A percentile compares a stretch with the other conserved stretches of the same genome.
Evolutionary conservation across 2,797 vertebrate genomes (phyloP).

Genomic region (Rachycentron canadum): DNA sequence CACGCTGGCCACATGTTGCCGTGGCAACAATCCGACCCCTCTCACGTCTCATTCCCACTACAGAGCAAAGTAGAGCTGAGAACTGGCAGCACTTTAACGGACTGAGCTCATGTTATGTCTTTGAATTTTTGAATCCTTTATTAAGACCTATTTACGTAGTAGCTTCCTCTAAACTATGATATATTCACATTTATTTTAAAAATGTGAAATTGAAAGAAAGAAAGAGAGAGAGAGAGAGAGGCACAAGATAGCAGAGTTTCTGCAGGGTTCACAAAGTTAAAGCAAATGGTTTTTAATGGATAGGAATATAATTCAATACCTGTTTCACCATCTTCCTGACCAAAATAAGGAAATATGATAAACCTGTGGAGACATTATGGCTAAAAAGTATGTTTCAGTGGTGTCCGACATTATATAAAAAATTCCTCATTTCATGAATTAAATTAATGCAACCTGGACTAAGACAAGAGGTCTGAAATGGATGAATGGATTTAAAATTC

Average conservation of each 20-base stretch:
- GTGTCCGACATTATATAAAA: background rate
- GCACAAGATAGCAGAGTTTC: background rate
- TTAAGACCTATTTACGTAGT: background rate
- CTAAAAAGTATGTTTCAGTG: too few species aligned
- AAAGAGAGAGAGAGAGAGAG: background rate
- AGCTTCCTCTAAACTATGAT: slow-evolving; percentile 2
- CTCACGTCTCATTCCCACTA: slow-evolving; percentile 27
- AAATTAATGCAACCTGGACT: too few species aligned
- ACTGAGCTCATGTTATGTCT: slow-evolving; percentile 2
- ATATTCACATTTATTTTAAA: slow-evolving; percentile 6
- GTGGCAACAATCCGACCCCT: slow-evolving; percentile 52
- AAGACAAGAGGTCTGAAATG: too few species aligned
- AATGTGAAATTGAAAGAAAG: background rate
- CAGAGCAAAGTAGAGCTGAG: slow-evolving; percentile 12
- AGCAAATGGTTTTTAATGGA: background rate
- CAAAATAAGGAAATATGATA: background rate
- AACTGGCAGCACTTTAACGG: slow-evolving; percentile 24
- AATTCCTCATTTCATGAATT: too few species aligned
- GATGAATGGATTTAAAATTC: too few species aligned
- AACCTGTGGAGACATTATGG: too few species aligned
- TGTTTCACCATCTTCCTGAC: background rate
- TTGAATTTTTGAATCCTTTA: slow-evolving; percentile 11
- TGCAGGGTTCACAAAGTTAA: background rate
- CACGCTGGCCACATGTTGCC: slow-evolving; percentile 43
- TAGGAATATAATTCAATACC: background rate